A percentile compares a stretch with the other conserved stretches of the same genome.
These are phyloP conservation scores for Radopholus similis DNA, from an alignment of 1,140 invertebrate genomes.

Conservation along the genomic window DNA sequence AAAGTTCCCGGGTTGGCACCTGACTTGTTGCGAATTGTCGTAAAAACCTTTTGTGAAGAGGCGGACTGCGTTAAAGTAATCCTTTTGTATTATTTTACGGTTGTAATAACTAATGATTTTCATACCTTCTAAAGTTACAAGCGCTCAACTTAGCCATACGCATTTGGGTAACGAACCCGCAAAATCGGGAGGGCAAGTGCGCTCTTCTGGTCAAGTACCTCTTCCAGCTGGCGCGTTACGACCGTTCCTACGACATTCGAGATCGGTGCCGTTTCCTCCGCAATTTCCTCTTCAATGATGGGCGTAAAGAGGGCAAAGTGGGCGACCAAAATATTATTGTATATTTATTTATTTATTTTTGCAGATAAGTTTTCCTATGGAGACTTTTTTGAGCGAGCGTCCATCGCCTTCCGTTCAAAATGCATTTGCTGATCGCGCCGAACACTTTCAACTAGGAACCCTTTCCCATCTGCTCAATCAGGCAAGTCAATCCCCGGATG, in stretches of 20 bases:
- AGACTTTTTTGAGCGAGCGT: constrained; percentile 82
- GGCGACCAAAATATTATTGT: not conserved
- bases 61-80: constrained; percentile 60
- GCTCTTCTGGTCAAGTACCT: constrained; percentile 79
- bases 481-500: not conserved
- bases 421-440: constrained; percentile 67
- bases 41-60: constrained; percentile 85
- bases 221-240: constrained; percentile 91
- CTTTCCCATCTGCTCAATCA: constrained; percentile 87
- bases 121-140: constrained; percentile 93
- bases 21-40: constrained; percentile 66
- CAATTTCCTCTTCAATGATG: constrained; percentile 41
- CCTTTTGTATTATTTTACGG: not conserved
- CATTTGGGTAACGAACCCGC: constrained; percentile 66
- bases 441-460: constrained; percentile 86
- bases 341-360: not conserved
- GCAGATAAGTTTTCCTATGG: constrained; percentile 45
- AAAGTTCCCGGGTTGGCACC: constrained; percentile 61
- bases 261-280: constrained; percentile 68
- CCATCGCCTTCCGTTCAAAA: constrained; percentile 79
- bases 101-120: constrained; percentile 63
- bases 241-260: constrained; percentile 93
- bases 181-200: constrained; percentile 27
- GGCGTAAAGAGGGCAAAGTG: not conserved
- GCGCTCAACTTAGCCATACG: constrained; percentile 90